Evolutionary conservation across 2,113 vertebrate species (phyloP).

Genomic region (Barnardius zonarius): DNA sequence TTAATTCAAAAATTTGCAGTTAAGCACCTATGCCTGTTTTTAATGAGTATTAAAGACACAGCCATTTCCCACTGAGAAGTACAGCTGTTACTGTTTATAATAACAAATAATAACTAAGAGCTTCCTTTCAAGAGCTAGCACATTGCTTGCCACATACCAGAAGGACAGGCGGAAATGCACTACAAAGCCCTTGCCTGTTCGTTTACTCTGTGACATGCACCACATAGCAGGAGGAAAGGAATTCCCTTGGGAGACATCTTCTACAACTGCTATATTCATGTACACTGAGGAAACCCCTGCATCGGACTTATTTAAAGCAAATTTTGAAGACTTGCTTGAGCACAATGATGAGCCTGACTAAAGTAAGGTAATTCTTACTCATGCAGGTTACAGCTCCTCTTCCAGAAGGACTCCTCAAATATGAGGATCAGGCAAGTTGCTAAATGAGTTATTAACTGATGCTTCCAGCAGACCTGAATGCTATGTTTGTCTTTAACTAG

Average conservation of each 20-base stretch:
- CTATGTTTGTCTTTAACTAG: neutral
- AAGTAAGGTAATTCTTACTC: neutral
- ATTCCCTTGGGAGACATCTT: neutral
- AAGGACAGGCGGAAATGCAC: neutral
- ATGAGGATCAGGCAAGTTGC: neutral
- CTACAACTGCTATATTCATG: neutral
- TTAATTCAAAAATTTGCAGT: neutral
- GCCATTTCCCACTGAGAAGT: neutral
- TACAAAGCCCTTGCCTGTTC: neutral
- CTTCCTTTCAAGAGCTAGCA: neutral
- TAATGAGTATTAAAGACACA: neutral
- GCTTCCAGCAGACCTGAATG: neutral
- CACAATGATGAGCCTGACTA: neutral
- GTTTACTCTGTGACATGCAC: neutral
- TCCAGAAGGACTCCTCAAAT: rapidly evolving
- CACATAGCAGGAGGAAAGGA: neutral
- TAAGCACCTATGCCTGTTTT: neutral
- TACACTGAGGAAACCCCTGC: neutral
- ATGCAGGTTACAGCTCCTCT: neutral
- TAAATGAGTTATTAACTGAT: neutral
- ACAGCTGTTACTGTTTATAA: neutral
- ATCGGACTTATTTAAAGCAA: neutral
- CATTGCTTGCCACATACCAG: neutral
- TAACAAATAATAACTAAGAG: neutral
- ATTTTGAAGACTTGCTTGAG: neutral